These are phyloP conservation scores for Microcebus lehilahytsara DNA, from an alignment of 2,113 vertebrate species.

Conservation along the genomic window DNA sequence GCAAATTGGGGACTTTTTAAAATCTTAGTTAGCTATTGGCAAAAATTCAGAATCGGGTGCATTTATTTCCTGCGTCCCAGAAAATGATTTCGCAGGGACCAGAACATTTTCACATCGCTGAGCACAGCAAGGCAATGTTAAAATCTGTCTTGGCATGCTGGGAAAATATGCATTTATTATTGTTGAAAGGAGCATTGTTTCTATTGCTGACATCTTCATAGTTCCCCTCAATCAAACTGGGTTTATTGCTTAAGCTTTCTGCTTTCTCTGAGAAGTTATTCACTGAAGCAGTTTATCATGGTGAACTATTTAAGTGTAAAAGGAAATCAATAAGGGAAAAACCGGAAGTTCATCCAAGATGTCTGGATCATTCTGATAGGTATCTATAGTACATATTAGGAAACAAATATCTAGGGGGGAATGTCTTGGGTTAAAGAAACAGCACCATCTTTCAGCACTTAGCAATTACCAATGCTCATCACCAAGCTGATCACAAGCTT, in stretches of 20 bases:
- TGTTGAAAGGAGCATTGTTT: neutral
- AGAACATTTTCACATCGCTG: constrained; percentile 24
- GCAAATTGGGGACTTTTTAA: neutral
- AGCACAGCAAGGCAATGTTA: neutral
- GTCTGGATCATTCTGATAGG: neutral
- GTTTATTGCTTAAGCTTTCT: constrained; percentile 10
- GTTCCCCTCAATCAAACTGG: neutral
- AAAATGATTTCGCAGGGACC: constrained; percentile 6
- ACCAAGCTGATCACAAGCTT: neutral
- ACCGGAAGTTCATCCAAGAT: neutral
- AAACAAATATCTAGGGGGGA: neutral
- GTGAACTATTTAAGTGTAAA: neutral
- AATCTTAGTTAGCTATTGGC: neutral
- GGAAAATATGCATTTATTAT: neutral
- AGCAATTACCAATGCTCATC: neutral
- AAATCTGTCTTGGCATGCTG: neutral
- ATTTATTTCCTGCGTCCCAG: neutral
- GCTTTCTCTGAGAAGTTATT: constrained; percentile 14
- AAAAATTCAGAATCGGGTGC: neutral
- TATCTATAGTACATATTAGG: neutral
- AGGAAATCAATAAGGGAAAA: constrained; percentile 17
- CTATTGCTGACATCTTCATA: neutral
- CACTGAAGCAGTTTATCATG: neutral
- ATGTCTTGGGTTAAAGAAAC: neutral
- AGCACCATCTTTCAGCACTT: neutral